phyloP scores from a whole-genome alignment of 2,113 vertebrate genomes.

The Labeo rohita region DNA sequence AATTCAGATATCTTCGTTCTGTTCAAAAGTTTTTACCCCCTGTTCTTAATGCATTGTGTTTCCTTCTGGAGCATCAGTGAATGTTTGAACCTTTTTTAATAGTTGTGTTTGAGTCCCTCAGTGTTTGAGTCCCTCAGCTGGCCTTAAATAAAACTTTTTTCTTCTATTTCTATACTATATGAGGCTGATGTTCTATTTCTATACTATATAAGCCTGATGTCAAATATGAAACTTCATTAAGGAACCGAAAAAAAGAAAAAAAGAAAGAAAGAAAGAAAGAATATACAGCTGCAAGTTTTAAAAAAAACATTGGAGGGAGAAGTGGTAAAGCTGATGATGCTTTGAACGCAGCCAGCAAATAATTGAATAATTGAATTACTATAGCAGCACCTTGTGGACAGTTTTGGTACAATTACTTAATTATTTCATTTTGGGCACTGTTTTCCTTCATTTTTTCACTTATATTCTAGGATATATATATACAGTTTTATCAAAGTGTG shows the following conservation, averaged over 20 bases:
- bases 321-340: background rate
- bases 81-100: no score
- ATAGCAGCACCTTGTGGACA: background rate
- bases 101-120: no score
- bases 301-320: background rate
- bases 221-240: background rate
- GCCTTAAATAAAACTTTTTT: no score
- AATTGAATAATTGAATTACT: background rate
- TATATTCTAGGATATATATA: background rate
- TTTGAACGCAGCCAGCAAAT: background rate
- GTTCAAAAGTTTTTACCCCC: no score
- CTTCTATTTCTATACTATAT: background rate
- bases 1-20: no score
- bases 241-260: background rate
- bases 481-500: background rate
- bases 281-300: background rate
- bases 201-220: background rate
- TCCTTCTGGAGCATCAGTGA: no score
- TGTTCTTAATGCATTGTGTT: no score
- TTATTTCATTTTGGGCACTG: background rate
- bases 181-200: background rate
- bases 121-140: no score
- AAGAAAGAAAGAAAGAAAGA: background rate
- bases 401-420: background rate
- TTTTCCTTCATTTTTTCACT: background rate